Evolutionary conservation across 2,113 vertebrate species (phyloP).

Genomic region (Eptesicus fuscus): DNA sequence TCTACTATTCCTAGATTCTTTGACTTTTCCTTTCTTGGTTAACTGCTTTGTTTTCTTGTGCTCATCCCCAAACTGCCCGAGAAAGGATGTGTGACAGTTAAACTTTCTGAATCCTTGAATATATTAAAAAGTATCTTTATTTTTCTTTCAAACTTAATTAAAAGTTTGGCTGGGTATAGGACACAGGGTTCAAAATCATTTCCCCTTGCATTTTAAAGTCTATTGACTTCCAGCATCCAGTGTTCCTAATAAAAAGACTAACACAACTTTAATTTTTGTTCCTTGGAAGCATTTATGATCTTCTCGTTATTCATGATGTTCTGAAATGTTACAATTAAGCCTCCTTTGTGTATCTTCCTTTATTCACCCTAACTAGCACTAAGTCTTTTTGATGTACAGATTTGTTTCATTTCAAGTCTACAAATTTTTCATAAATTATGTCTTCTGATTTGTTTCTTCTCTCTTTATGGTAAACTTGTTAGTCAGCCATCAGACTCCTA

Average conservation of each 20-base stretch:
- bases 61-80: neutral
- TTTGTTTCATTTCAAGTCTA: neutral
- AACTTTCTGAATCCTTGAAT: neutral
- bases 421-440: neutral
- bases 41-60: neutral
- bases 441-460: neutral
- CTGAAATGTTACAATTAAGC: neutral
- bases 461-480: neutral
- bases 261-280: neutral
- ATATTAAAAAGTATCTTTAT: neutral
- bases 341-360: neutral
- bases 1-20: neutral
- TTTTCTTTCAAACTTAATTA: slow-evolving; percentile 13
- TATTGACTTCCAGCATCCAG: neutral
- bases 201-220: neutral
- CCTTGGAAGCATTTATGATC: neutral
- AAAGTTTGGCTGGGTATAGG: neutral
- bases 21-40: slow-evolving; percentile 24
- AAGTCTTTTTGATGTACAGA: neutral
- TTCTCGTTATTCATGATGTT: slow-evolving; percentile 1
- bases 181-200: neutral
- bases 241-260: neutral
- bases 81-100: neutral
- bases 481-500: neutral
- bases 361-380: neutral